Evolutionary conservation across 2,113 vertebrate species (phyloP), one percentile per base, ranked within the genome.

Genomic region (Vireo altiloquus): DNA sequence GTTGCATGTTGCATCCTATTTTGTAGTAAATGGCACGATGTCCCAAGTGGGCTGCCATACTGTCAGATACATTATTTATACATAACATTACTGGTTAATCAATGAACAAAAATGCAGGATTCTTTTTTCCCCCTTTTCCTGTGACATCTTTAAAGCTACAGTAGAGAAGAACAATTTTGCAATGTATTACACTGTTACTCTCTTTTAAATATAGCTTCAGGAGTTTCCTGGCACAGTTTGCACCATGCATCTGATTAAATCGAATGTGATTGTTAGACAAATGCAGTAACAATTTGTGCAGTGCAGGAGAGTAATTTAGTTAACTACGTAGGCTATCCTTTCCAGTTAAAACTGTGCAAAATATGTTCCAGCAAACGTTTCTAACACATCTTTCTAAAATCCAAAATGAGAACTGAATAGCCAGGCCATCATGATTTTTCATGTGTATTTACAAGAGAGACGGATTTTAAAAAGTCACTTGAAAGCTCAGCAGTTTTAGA

Each of bases 51-150:
- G 97, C 96, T 97, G 96, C 98, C 97, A 97, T 98, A 98, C 97
- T 98, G 98, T 98, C 98, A 98, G 96, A 97, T 98, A 96, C 98
- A 98, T 98, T 98, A 98, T 98, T 98, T 98, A 98, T 98, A 98
- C 97, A 98, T 98, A 98, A 97, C 98, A 98, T 98, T 98, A 98
- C 97, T 97, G 97, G 96, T 97, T 98, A 98, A 98, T 98, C 98
- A 98, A 98, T 98, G 98, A 97, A 97, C 97, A 97, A 96, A 98
- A 98, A 97, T 49, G 69, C 94, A 97, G 68, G 87, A 96, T 44
- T 91, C 95, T 97, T 97, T 95, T 54, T 9, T 13, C 19, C n/a
- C 17, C 17, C 35, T 81, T 95, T 96, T 92, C 56, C 85, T 63
- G 80, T 81, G 89, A 95, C 89, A 93, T 93, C 97, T 98, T 98